Base-by-base conservation (phyloP, 2,888 invertebrate genomes). In the Netelia fuscicornis region DNA sequence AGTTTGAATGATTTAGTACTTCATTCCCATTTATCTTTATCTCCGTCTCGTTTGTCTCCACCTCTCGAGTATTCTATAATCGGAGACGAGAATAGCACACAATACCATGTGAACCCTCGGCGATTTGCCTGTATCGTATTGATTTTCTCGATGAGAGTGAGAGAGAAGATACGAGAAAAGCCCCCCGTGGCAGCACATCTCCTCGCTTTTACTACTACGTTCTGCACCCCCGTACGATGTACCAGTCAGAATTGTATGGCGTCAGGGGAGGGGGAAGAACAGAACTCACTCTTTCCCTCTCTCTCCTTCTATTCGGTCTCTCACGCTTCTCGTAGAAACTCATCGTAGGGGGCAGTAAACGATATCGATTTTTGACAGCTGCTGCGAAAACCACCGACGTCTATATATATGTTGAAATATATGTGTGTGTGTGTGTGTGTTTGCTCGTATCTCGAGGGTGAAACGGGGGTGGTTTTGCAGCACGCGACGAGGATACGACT, bases 331-430 rank as follows among this genome's bases (percentile, higher is more conserved):
- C 64, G 30, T 80, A 20, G 56, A 60, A 54, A 65, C 44, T 56
- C 78, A 86, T 71, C 78, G 75, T 52, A 25, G 9, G 67, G 54
- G 74, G 67, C 78, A 75, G 86, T 88, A 89, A 89, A 89, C 87
- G 90, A 90, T 92, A 93, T 93, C 93, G 93, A 93, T 93, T 93
- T 93, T 92, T 92, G 92, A 93, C 93, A 93, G 93, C 93, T 93
- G 93, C 92, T 91, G 67, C 68, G 8, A 64, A 54, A 52, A 80
- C 67, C 58, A 77, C 74, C 67, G 67, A 70, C 70, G 65, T 37
- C 65, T 76, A 60, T 74, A 56, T 44, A 64, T 52, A 44, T 23
- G 10, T 67, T 77, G 86, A 81, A 87, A 11, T 65, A 17, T 48
- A 44, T 60, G 64, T 60, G 54, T 54, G 44, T 68, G 11, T 76